phyloP scores from a whole-genome alignment of 2,113 vertebrate species.

The Meriones unguiculatus region DNA sequence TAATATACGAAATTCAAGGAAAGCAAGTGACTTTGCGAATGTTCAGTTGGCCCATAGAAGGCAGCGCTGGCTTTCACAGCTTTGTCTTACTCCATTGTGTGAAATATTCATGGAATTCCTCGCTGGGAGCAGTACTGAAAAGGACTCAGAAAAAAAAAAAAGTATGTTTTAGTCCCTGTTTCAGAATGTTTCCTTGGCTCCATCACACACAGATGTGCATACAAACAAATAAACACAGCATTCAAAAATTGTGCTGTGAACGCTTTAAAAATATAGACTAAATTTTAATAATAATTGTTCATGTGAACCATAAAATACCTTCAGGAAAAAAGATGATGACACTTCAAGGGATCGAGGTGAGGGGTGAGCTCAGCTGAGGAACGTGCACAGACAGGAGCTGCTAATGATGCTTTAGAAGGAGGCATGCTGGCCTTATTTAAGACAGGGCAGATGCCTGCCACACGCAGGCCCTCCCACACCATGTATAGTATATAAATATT shows the following conservation, averaged over 20 bases:
- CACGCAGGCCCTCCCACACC: neutral
- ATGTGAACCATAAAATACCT: neutral
- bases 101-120: conserved; percentile 4
- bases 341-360: neutral
- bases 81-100: neutral
- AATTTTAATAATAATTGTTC: neutral
- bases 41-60: neutral
- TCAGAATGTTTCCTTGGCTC: neutral
- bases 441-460: neutral
- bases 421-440: neutral
- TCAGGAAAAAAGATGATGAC: neutral
- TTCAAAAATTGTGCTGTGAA: neutral
- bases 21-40: conserved; percentile 2
- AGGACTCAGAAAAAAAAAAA: neutral
- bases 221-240: neutral
- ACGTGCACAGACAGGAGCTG: neutral
- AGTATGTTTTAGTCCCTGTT: neutral
- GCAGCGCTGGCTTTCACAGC: neutral
- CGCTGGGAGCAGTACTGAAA: neutral
- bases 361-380: neutral
- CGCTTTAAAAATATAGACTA: neutral
- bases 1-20: conserved; percentile 58
- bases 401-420: neutral
- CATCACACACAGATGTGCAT: neutral
- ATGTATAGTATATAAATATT: conserved; percentile 14